phyloP scores from a whole-genome alignment of 2,888 invertebrate species.

The Aphodius sticticus region DNA sequence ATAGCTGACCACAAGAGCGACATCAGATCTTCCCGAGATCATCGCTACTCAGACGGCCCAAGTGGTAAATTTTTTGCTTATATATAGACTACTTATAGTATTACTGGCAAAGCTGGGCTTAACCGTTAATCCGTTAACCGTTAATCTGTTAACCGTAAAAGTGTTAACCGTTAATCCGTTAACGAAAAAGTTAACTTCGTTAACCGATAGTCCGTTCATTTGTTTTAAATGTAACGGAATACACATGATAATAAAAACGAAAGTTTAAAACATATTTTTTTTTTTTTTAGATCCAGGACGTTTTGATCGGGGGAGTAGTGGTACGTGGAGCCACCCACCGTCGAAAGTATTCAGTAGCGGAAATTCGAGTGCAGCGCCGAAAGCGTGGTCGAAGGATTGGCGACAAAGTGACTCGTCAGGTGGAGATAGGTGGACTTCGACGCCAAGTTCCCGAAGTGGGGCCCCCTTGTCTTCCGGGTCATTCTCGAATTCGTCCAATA shows the following conservation, averaged over 20 bases:
- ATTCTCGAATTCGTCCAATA: slow-evolving; percentile 51
- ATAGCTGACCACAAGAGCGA: slow-evolving; percentile 49
- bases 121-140: no score
- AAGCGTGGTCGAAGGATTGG: slow-evolving; percentile 48
- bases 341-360: slow-evolving; percentile 41
- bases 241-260: slow-evolving; percentile 7
- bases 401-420: slow-evolving; percentile 39
- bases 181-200: no score
- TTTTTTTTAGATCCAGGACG: slow-evolving; percentile 45
- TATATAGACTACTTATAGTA: no score
- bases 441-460: slow-evolving; percentile 40
- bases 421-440: slow-evolving; percentile 47
- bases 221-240: no score
- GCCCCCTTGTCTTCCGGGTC: slow-evolving; percentile 39
- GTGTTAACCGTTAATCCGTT: no score
- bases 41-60: slow-evolving; percentile 57
- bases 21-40: slow-evolving; percentile 49
- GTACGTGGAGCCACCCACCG: slow-evolving; percentile 44
- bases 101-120: no score
- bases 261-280: slow-evolving; percentile 18
- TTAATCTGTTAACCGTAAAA: no score
- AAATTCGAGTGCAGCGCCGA: slow-evolving; percentile 35
- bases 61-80: slow-evolving; percentile 39
- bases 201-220: no score
- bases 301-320: slow-evolving; percentile 47